Conservation (phyloP, 2,888 invertebrate species). For the Drosophila helvetica region DNA sequence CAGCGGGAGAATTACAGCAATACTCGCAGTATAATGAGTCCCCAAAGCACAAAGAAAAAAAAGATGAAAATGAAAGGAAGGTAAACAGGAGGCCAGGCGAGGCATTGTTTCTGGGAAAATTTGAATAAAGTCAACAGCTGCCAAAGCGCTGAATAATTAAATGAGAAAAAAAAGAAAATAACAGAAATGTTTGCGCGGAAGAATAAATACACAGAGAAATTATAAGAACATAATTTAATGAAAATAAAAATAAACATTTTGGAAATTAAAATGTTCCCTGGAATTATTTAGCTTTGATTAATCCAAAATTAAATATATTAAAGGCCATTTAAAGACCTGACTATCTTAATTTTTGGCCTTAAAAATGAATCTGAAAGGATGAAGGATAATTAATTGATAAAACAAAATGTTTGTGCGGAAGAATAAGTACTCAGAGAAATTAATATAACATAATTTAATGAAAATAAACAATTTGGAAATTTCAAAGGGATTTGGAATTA, state of each 20-base stretch:
- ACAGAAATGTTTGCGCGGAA: conserved; percentile 19
- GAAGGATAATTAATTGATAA: conserved; percentile 32
- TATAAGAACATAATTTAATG: not conserved
- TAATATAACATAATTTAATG: not conserved
- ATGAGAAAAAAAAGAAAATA: conserved; percentile 1
- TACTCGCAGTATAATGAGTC: conserved; percentile 34
- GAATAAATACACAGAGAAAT: not conserved
- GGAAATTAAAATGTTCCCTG: not conserved
- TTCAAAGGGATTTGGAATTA: no score
- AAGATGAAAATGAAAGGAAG: conserved; percentile 23
- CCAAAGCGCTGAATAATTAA: conserved; percentile 46
- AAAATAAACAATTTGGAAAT: not conserved
- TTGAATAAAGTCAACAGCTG: conserved; percentile 41
- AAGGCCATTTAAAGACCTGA: no score
- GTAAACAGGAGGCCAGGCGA: conserved; percentile 3
- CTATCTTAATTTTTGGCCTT: no score
- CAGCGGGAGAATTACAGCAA: conserved; percentile 27
- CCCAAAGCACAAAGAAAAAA: conserved; percentile 27
- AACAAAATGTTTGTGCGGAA: conserved; percentile 14
- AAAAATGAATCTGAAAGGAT: no score
- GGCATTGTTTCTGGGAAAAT: conserved; percentile 31
- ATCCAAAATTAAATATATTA: no score
- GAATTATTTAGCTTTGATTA: not conserved
- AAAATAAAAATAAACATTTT: not conserved
- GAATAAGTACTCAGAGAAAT: not conserved